Percentiles rank a stretch among this genome's conserved stretches.
phyloP scores from a whole-genome alignment of 2,888 invertebrate species.

The Boloria selene region DNA sequence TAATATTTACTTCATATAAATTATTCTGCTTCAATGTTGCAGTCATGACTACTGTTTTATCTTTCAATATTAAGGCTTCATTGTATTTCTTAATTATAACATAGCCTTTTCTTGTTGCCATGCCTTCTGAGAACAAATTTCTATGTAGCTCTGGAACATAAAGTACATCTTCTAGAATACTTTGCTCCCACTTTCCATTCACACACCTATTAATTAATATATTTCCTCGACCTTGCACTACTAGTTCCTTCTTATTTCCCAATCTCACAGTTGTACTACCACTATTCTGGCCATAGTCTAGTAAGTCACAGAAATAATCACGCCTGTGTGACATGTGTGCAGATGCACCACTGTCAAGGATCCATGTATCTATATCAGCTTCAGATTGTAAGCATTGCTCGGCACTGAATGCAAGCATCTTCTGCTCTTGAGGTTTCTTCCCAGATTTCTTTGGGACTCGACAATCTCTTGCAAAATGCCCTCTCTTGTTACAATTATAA shows the following conservation, averaged over 20 bases:
- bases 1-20: conserved; percentile 38
- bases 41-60: conserved; percentile 32
- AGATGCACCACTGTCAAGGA: conserved; percentile 45
- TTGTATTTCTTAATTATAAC: not conserved
- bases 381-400: conserved; percentile 6
- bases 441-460: conserved; percentile 33
- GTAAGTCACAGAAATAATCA: not conserved
- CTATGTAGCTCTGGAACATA: conserved; percentile 36
- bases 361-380: conserved; percentile 26
- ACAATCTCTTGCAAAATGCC: conserved; percentile 45
- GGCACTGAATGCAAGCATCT: conserved; percentile 43
- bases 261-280: conserved; percentile 35
- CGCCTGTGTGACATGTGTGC: conserved; percentile 41
- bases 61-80: conserved; percentile 33
- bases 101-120: conserved; percentile 24
- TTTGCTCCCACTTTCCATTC: conserved; percentile 43
- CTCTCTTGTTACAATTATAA: conserved; percentile 44
- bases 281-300: not conserved
- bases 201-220: conserved; percentile 42
- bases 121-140: conserved; percentile 38
- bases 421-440: conserved; percentile 31
- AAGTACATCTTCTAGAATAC: conserved; percentile 36
- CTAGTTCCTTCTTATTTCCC: conserved; percentile 40
- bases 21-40: conserved; percentile 34
- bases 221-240: conserved; percentile 43